Evolutionary conservation across 2,113 vertebrate genomes (phyloP).

Genomic region (Triplophysa siluroides): DNA sequence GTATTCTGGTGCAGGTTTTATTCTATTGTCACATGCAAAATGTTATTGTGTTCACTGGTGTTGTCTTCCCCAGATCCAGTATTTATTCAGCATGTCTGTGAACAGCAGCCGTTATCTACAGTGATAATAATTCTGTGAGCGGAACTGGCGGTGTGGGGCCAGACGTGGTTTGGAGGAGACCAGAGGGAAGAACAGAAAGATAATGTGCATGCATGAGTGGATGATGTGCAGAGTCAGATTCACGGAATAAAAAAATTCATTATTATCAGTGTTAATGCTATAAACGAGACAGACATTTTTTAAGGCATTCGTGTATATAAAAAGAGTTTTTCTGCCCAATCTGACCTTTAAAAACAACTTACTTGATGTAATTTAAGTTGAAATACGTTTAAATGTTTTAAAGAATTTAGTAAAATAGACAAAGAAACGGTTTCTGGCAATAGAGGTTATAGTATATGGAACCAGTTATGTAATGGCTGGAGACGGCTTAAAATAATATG

Average conservation of each 20-base stretch:
- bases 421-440: constrained; percentile 16
- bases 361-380: neutral
- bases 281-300: neutral
- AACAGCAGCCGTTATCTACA: constrained; percentile 52
- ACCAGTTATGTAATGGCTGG: constrained; percentile 36
- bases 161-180: constrained; percentile 33
- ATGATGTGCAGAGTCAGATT: constrained; percentile 19
- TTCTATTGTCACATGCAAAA: constrained; percentile 15
- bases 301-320: neutral
- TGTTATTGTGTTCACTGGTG: constrained; percentile 17
- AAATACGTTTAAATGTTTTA: neutral
- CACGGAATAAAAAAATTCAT: neutral
- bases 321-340: too few relatives aligned
- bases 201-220: neutral
- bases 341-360: too few relatives aligned
- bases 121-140: constrained; percentile 46
- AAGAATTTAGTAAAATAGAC: neutral
- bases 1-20: neutral
- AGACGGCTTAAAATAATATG: constrained; percentile 27
- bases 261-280: constrained; percentile 7
- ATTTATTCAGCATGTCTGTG: constrained; percentile 45
- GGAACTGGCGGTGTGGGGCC: constrained; percentile 31
- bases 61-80: constrained; percentile 45
- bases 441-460: constrained; percentile 28
- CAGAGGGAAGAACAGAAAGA: constrained; percentile 12